A percentile compares a stretch with the other conserved stretches of the same genome.
phyloP scores from a whole-genome alignment of 2,113 vertebrate species.

The Ammodytes marinus region DNA sequence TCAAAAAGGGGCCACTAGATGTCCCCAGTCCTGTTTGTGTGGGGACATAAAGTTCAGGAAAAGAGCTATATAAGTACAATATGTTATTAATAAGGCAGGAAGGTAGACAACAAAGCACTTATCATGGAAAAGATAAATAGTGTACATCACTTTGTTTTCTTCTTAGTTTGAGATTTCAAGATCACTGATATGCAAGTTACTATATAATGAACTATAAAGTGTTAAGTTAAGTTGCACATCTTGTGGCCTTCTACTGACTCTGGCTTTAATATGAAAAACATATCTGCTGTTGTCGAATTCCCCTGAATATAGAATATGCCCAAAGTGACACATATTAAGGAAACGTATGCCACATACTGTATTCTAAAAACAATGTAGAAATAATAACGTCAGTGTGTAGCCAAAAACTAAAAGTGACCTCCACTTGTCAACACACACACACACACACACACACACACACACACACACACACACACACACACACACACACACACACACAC shows the following conservation, averaged over 20 bases:
- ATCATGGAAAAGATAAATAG: not conserved
- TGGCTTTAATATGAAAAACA: not conserved
- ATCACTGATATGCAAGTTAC: not conserved
- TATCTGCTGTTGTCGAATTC: not conserved
- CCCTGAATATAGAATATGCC: not conserved
- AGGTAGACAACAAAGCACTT: not conserved
- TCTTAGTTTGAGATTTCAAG: not conserved
- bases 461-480: slow-evolving; percentile 8
- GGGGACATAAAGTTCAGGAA: slow-evolving; percentile 18
- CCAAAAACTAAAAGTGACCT: not conserved
- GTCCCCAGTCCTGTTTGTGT: slow-evolving; percentile 79
- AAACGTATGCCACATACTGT: not conserved
- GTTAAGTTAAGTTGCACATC: not conserved
- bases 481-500: slow-evolving; percentile 5
- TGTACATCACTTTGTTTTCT: not conserved
- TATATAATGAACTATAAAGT: not conserved
- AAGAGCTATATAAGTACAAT: not conserved
- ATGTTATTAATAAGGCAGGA: not conserved
- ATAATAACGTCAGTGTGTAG: not conserved
- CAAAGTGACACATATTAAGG: not conserved
- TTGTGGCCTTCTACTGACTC: not conserved
- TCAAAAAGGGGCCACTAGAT: slow-evolving; percentile 78
- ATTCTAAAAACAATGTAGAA: not conserved
- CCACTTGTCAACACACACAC: slow-evolving; percentile 11
- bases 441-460: slow-evolving; percentile 8